Evolutionary conservation across 2,888 invertebrate genomes (phyloP).

Genomic region (Galeruca laticollis): DNA sequence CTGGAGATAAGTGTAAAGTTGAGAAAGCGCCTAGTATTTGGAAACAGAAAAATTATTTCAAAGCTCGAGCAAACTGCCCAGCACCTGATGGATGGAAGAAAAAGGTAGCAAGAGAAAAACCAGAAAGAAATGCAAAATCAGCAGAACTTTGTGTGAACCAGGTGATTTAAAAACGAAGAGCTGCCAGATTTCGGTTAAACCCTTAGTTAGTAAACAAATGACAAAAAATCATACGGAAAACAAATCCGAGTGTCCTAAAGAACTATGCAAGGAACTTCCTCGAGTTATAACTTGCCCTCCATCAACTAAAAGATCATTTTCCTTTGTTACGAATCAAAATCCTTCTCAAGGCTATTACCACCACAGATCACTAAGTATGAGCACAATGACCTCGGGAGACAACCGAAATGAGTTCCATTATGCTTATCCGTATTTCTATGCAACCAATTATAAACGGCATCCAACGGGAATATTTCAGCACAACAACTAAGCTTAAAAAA

Average conservation of each 20-base stretch:
- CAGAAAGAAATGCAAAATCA: conserved; percentile 58
- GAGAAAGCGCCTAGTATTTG: conserved; percentile 45
- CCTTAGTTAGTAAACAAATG: conserved; percentile 16
- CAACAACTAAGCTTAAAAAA: background rate
- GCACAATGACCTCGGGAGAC: background rate
- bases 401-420: background rate
- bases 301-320: background rate
- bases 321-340: background rate
- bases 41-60: conserved; percentile 59
- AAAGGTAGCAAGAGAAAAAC: conserved; percentile 53
- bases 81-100: conserved; percentile 58
- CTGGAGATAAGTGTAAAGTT: background rate
- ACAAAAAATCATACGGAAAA: background rate
- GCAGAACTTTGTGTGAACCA: conserved; percentile 58
- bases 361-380: conserved; percentile 7
- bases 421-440: background rate
- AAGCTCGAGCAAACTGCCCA: conserved; percentile 60
- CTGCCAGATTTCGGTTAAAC: conserved; percentile 25
- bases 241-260: conserved; percentile 1
- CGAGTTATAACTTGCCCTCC: conserved; percentile 43
- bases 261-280: conserved; percentile 37
- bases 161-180: conserved; percentile 27
- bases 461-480: conserved; percentile 3
- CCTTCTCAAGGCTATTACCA: background rate
- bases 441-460: background rate